Evolutionary conservation across 2,888 invertebrate species (phyloP), one percentile per base, ranked within the genome.

Genomic region (Pediacus dermestoides): DNA sequence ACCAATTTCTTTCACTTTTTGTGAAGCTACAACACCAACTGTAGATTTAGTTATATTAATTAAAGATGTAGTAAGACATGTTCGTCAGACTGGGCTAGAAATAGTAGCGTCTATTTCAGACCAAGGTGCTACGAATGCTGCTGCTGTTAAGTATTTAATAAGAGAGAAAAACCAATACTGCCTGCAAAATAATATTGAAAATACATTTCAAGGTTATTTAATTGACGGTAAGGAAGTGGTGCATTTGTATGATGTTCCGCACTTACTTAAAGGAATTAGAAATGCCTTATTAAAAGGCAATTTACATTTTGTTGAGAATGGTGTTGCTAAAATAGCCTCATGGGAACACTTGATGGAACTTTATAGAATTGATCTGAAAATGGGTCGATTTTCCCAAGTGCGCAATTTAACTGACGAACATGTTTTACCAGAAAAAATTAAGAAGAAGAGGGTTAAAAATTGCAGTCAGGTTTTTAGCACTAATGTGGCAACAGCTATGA

Each of bases 51-150:
- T 41, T 9, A 33, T 18, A 16, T 14, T 44, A 4, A 34, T 56
- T 23, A 44, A 44, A 16, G 18, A 21, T 2, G 26, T 52, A n/a
- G 46, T 58, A 23, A 42, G 35, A 37, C 26, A 32, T 14, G 30
- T 49, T 15, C 36, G 44, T 26, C 21, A 37, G 4, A 34, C 44
- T 16, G 57, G 57, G 1, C 34, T 58, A 2, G 28, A 32, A 16
- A 37, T 57, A 14, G 42, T 57, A n/a, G 55, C 55, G 4, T 55
- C 55, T 4, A 46, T 58, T 21, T 58, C 46, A 44, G 59, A 60
- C 37, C 58, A 59, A 38, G 58, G 55, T 10, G 32, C 51, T 2
- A 50, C 47, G n/a, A 61, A 59, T 44, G 31, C 21, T 25, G 39
- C 47, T 14, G 53, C 51, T 6, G 44, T 56, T 30, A 53, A 43